These are phyloP conservation scores for Alouatta palliata DNA, from an alignment of 2,113 vertebrate genomes.

Conservation along the genomic window DNA sequence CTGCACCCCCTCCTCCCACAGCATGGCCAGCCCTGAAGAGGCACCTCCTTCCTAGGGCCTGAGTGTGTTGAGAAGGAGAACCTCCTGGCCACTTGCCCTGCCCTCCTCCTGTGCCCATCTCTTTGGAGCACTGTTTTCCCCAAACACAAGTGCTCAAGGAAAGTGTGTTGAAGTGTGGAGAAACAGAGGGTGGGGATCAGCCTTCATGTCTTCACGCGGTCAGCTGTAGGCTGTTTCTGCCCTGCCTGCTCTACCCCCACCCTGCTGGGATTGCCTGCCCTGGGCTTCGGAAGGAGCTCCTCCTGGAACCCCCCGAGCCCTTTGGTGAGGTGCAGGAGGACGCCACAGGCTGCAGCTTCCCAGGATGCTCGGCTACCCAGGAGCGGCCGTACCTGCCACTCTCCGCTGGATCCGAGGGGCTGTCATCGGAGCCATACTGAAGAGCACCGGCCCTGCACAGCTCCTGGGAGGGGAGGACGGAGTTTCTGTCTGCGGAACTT, in stretches of 20 bases:
- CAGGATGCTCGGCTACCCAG: not conserved
- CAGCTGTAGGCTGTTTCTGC: not conserved
- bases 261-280: not conserved
- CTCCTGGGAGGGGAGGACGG: too few relatives aligned
- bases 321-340: conserved; percentile 48
- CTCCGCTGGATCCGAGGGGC: not conserved
- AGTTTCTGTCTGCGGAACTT: not conserved
- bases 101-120: not conserved
- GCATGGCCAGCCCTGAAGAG: fast-evolving
- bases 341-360: conserved; percentile 53
- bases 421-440: conserved; percentile 48
- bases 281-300: conserved; percentile 57
- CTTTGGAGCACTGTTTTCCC: not conserved
- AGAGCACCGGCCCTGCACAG: too few relatives aligned
- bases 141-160: not conserved
- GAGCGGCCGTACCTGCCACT: conserved; percentile 59
- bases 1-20: too few relatives aligned
- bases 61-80: not conserved
- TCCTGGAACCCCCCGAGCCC: conserved; percentile 27
- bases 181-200: not conserved
- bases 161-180: too few relatives aligned
- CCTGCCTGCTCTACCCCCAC: fast-evolving
- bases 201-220: not conserved
- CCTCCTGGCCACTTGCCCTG: too few relatives aligned
- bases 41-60: fast-evolving